Percentiles rank a stretch among this genome's conserved stretches.
Evolutionary conservation across 2,113 vertebrate genomes (phyloP).

Genomic region (Misgurnus mizolepis): DNA sequence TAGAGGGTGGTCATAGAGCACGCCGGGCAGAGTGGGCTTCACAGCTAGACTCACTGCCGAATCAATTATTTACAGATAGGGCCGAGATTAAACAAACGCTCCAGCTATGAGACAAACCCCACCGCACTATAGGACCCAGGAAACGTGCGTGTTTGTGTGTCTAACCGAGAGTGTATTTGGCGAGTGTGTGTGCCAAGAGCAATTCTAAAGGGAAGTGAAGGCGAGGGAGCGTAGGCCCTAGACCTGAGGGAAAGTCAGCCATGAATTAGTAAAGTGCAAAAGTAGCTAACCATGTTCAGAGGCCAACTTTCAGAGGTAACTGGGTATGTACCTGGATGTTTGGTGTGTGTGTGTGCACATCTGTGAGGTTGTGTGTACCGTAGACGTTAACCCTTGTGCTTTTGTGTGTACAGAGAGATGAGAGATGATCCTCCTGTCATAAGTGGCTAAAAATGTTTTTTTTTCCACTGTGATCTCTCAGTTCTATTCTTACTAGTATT

Average conservation of each 20-base stretch:
- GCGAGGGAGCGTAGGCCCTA: conserved; percentile 59
- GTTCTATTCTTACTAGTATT: no score
- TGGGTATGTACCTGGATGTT: conserved; percentile 23
- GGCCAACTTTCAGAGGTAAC: conserved; percentile 44
- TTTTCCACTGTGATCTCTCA: neutral
- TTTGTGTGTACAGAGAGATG: conserved; percentile 13
- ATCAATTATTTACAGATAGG: conserved; percentile 88
- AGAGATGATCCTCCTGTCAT: neutral
- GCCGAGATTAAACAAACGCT: conserved; percentile 85
- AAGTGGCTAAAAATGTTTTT: neutral
- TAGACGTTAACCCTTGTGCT: neutral
- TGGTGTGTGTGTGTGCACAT: conserved; percentile 26
- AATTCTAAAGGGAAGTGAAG: conserved; percentile 65
- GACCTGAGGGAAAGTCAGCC: conserved; percentile 69
- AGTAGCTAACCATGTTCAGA: conserved; percentile 73
- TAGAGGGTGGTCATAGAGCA: conserved; percentile 85
- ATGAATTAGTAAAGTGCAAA: conserved; percentile 84
- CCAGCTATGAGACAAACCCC: conserved; percentile 81
- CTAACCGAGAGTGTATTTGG: conserved; percentile 46
- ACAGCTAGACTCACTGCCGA: conserved; percentile 85
- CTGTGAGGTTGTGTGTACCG: neutral
- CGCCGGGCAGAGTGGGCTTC: conserved; percentile 87
- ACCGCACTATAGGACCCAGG: conserved; percentile 79
- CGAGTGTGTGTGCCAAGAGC: conserved; percentile 40
- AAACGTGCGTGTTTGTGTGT: conserved; percentile 62